Evolutionary conservation across 1,140 invertebrate genomes (phyloP).

Genomic region (Panulirus ornatus): DNA sequence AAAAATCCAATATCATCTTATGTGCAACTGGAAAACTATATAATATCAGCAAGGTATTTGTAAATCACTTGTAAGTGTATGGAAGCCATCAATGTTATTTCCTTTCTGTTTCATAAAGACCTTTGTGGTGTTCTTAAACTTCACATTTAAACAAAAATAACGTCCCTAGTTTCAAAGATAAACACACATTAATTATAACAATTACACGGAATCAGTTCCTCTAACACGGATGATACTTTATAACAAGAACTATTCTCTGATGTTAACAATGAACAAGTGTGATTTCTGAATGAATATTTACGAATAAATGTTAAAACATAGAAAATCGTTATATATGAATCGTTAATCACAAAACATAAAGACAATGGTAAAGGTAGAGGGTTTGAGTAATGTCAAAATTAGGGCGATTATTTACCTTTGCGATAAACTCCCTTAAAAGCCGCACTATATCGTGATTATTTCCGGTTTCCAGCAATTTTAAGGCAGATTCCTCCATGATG

Average conservation of each 20-base stretch:
- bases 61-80: too few species aligned
- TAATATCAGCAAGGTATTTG: too few species aligned
- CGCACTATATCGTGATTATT: conserved; percentile 43
- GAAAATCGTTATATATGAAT: not conserved
- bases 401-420: conserved; percentile 1
- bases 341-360: too few species aligned
- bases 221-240: not conserved
- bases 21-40: too few species aligned
- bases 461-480: conserved; percentile 40
- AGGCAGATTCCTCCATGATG: conserved; percentile 29
- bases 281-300: not conserved
- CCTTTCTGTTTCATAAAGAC: too few species aligned
- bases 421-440: conserved; percentile 37
- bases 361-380: not conserved
- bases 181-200: too few species aligned
- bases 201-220: too few species aligned
- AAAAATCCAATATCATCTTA: too few species aligned
- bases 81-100: too few species aligned
- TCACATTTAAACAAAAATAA: too few species aligned
- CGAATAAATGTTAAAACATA: not conserved
- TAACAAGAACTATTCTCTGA: not conserved
- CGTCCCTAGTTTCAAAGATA: too few species aligned
- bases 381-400: not conserved
- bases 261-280: not conserved
- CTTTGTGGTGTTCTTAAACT: too few species aligned